phyloP scores from a whole-genome alignment of 2,888 invertebrate species.

The Punctoribates punctum region DNA sequence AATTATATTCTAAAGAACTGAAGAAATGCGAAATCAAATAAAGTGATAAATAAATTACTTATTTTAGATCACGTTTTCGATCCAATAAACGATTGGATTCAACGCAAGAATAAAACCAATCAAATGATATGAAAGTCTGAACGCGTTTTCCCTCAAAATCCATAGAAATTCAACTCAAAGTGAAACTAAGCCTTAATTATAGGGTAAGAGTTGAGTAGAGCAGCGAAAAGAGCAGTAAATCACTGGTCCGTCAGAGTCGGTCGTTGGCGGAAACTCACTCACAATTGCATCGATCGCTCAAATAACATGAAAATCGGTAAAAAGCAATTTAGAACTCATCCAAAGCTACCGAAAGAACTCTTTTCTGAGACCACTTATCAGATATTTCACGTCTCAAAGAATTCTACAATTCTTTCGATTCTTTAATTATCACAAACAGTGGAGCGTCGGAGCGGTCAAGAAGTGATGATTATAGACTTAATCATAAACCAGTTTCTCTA shows the following conservation, averaged over 20 bases:
- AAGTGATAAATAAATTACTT: conserved; percentile 30
- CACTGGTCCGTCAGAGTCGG: conserved; percentile 24
- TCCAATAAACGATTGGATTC: not conserved
- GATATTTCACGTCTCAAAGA: conserved; percentile 10
- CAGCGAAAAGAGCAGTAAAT: conserved; percentile 25
- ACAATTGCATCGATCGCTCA: conserved; percentile 3
- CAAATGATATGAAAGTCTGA: not conserved
- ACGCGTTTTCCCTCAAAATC: conserved; percentile 15
- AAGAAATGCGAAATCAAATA: conserved; percentile 15
- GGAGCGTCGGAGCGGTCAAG: not conserved
- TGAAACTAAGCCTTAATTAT: conserved; percentile 34
- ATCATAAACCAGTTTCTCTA: not conserved
- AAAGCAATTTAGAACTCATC: not conserved
- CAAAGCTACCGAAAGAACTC: conserved; percentile 13
- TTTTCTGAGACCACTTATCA: conserved; percentile 6
- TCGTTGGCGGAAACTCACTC: conserved; percentile 8
- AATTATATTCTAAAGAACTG: not conserved
- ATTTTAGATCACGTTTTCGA: conserved; percentile 2
- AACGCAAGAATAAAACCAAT: not conserved
- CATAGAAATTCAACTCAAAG: not conserved
- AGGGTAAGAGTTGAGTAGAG: conserved; percentile 19
- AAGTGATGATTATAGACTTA: conserved; percentile 33
- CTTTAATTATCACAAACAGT: conserved; percentile 29
- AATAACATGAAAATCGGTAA: not conserved
- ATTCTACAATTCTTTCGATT: not conserved